A percentile compares a stretch with the other conserved stretches of the same genome.
phyloP scores from a whole-genome alignment of 2,888 invertebrate species.

The Synanthedon myopaeformis region DNA sequence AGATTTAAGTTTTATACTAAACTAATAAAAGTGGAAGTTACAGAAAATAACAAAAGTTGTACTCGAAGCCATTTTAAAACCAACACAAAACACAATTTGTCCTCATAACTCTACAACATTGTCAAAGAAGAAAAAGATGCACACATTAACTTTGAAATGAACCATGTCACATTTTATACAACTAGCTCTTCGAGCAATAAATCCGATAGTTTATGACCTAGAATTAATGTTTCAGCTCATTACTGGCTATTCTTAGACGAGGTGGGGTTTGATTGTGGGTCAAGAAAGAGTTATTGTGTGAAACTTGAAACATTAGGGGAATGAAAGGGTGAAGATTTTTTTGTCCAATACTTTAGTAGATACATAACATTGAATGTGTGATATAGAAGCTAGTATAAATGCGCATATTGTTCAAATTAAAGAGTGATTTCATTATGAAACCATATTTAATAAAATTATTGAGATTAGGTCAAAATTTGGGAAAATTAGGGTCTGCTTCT shows the following conservation, averaged over 20 bases:
- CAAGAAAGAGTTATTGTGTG: constrained; percentile 64
- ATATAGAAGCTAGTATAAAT: no score
- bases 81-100: constrained; percentile 40
- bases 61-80: constrained; percentile 15
- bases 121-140: constrained; percentile 36
- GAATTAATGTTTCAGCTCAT: constrained; percentile 64
- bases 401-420: no score
- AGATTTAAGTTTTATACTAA: no score
- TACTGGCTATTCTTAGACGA: constrained; percentile 57
- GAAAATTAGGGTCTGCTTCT: no score
- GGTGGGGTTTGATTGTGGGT: constrained; percentile 58
- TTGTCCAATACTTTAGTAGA: background rate
- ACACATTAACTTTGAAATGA: constrained; percentile 35
- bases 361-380: no score
- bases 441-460: no score
- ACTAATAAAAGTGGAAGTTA: no score
- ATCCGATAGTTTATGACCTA: constrained; percentile 63
- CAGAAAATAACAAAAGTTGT: no score
- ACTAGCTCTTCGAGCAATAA: constrained; percentile 48
- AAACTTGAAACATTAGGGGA: constrained; percentile 17
- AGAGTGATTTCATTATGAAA: no score
- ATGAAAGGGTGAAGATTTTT: constrained; percentile 18
- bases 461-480: no score
- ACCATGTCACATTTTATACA: constrained; percentile 64
- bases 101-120: constrained; percentile 55